Base-by-base conservation (phyloP, 1,140 invertebrate genomes). In the Radopholus similis region DNA sequence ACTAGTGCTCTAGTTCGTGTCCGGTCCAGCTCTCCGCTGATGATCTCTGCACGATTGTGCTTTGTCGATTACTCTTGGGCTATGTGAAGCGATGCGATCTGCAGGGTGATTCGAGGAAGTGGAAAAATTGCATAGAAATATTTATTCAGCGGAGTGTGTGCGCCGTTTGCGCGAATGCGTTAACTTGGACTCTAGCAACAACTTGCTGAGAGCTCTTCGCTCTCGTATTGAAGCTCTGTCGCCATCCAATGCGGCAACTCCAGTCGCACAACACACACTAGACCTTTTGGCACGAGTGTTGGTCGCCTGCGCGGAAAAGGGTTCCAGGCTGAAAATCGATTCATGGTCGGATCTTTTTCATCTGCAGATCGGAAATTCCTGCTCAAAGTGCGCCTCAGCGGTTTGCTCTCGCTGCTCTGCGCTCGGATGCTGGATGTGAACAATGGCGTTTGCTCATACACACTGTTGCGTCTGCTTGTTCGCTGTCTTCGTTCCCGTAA, bases 351-450 rank as follows among this genome's bases (percentile, higher is more conserved):
- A 47, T 69, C 5, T 37, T 28, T 42, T 49, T 18, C 51, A 21
- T 34, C 65, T n/a, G 23, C 32, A 73, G 75, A 77, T 54, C 21
- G 30, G 2, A 68, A 80, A 35, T 49, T 80, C 11, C 49, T 38
- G 34, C 53, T 77, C 3, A 77, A 77, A 59, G 54, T 73, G 26
- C 64, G 75, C 21, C 51, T 77, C 6, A 53, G 68, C 40, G 75
- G 77, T 18, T 28, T 77, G 26, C 18, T 77, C 13, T 37, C 72
- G 32, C 35, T 57, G 9, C 56, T 77, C 55, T 38, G 49, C 34
- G 54, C 58, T 21, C 47, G 64, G 5, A 49, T 77, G 30, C 26
- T 74, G 34, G 64, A 70, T 38, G 67, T 49, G 28, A 72, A 76
- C 30, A 26, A 56, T 18, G 13, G 68, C 23, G 55, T 21, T 4